Conservation (phyloP, 2,113 vertebrate genomes). For the Apistogramma diplotaenia region DNA sequence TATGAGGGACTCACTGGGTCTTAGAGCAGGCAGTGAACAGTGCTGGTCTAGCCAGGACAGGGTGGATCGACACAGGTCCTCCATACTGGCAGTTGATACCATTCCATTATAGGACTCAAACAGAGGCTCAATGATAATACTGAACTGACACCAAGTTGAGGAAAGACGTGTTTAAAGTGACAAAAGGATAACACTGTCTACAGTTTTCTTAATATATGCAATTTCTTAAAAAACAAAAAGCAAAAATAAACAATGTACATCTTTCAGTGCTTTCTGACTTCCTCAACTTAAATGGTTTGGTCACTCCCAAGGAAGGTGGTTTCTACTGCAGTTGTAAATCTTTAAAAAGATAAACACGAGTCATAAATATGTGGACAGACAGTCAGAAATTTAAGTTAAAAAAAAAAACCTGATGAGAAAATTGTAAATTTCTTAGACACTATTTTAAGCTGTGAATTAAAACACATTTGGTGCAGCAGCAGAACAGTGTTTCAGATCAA, state of each 20-base stretch:
- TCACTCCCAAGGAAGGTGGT: background rate
- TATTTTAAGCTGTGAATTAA: too few relatives aligned
- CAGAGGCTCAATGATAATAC: slow-evolving; percentile 91
- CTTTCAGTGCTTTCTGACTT: background rate
- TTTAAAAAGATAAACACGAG: background rate
- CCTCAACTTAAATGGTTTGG: background rate
- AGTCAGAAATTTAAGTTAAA: too few relatives aligned
- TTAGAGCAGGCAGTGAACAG: slow-evolving; percentile 88
- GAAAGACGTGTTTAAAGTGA: slow-evolving; percentile 30
- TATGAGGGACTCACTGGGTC: slow-evolving; percentile 84
- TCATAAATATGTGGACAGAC: background rate
- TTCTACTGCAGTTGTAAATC: too few relatives aligned
- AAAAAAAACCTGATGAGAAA: too few relatives aligned
- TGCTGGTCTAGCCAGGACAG: slow-evolving; percentile 94
- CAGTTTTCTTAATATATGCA: background rate
- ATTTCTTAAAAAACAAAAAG: background rate
- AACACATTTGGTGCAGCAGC: too few relatives aligned
- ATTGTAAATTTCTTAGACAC: too few relatives aligned
- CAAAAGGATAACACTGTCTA: background rate
- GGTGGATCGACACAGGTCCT: slow-evolving; percentile 88
- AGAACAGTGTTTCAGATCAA: background rate
- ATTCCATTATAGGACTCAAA: slow-evolving; percentile 96
- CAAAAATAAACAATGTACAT: background rate
- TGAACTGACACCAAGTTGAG: slow-evolving; percentile 88
- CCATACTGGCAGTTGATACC: slow-evolving; percentile 91